Conservation (phyloP, 37 sponge, comb jelly and placozoan genomes). For the Dysidea cf. avara region DNA sequence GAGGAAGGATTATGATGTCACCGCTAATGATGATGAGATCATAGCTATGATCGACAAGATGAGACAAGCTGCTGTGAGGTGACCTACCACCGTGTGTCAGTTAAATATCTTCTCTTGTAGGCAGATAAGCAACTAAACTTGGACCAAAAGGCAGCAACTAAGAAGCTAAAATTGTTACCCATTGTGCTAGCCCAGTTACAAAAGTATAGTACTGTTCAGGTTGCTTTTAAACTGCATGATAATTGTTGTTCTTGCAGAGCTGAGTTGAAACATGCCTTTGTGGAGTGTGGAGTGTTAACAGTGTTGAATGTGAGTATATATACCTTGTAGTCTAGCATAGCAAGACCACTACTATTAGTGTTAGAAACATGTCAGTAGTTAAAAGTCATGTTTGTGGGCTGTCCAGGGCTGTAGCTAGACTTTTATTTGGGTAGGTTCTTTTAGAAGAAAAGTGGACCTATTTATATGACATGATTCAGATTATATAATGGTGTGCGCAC, state of each 20-base stretch:
- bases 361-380: no score
- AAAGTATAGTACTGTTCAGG: slow-evolving; percentile 37
- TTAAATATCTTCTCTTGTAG: slow-evolving; percentile 2
- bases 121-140: slow-evolving; percentile 79
- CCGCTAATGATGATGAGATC: slow-evolving; percentile 73
- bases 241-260: slow-evolving; percentile 19
- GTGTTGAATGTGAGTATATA: slow-evolving; percentile 70
- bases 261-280: slow-evolving; percentile 69
- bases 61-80: slow-evolving; percentile 74
- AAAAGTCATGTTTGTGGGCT: no score
- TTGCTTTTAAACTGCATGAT: background rate
- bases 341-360: no score
- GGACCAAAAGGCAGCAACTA: slow-evolving; percentile 70
- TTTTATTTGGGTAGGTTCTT: no score
- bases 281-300: slow-evolving; percentile 76
- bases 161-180: slow-evolving; percentile 77
- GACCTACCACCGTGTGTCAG: background rate
- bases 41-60: slow-evolving; percentile 72
- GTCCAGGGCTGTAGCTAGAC: no score
- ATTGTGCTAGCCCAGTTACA: slow-evolving; percentile 53
- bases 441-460: no score
- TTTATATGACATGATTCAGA: no score
- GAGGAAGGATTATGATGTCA: slow-evolving; percentile 48
- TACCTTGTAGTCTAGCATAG: no score
- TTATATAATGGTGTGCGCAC: no score